Evolutionary conservation across 1,140 invertebrate species (phyloP).

Genomic region (Mya arenaria): DNA sequence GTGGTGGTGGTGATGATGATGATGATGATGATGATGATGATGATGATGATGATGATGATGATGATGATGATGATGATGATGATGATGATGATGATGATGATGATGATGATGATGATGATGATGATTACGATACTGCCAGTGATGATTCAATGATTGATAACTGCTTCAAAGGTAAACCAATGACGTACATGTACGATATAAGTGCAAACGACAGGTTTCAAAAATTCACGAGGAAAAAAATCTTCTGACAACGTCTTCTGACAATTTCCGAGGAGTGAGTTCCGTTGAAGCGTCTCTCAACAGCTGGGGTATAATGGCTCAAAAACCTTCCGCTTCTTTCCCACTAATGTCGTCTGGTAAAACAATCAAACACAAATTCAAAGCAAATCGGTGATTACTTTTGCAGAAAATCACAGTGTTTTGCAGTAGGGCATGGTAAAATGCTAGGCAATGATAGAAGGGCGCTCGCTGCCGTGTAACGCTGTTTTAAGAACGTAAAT

Average conservation of each 20-base stretch:
- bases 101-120: neutral
- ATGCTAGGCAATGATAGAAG: conserved; percentile 43
- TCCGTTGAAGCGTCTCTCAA: conserved; percentile 31
- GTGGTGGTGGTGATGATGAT: neutral
- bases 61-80: neutral
- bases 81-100: neutral
- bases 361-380: conserved; percentile 36
- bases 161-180: no score
- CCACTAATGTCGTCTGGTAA: conserved; percentile 48
- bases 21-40: neutral
- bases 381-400: conserved; percentile 36
- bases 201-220: no score
- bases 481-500: conserved; percentile 48
- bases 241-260: no score
- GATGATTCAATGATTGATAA: no score
- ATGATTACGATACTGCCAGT: neutral
- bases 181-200: no score
- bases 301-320: conserved; percentile 47
- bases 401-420: conserved; percentile 34
- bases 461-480: conserved; percentile 37
- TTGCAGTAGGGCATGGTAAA: conserved; percentile 45
- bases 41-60: neutral
- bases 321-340: conserved; percentile 45
- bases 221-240: no score
- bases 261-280: no score